Base-by-base conservation (phyloP, 2,797 vertebrate genomes). In the Phoeniculus purpureus region DNA sequence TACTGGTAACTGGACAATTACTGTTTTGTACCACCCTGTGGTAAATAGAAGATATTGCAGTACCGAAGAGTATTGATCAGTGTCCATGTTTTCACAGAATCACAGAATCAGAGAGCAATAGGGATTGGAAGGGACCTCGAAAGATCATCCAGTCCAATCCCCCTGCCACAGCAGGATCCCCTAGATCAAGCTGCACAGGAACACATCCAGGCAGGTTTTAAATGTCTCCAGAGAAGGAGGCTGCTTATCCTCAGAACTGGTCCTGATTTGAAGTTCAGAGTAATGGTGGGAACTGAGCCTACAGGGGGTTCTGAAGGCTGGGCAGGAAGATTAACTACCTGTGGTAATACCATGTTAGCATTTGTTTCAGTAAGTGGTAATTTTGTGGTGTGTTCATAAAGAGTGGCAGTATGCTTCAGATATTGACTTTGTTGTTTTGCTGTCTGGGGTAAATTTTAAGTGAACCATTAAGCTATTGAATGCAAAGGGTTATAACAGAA, bases 1-100 rank as follows among this genome's bases (percentile, higher is more conserved):
- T 31, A 25, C 19, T 26, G n/a, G 23, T 43, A 43, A 72, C 52
- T 12, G 71, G 77, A 12, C 21, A 85, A 23, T 54, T 77, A 51
- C 50, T 43, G 34, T 48, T 80, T 84, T 90, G 48, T 92, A 91
- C 74, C 78, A 91, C 52, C 62, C 67, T 64, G 50, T 93, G 87
- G 68, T 78, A 72, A 43, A 31, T 1, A 70, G 32, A 83, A 70
- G 37, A 76, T 93, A 82, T 32, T 83, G 26, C 79, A 86, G 51
- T 61, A 84, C 29, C 77, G 19, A 22, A 22, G 54, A 25, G 37
- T 17, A 55, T 31, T 62, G 22, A 29, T 64, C n/a, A 22, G 31
- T 32, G 6, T 58, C 54, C 32, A n/a, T 37, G 37, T 64, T 77
- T 61, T 64, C 37, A 37, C 37, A 37, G 37, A 37, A 37, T 37